Evolutionary conservation across 2,888 invertebrate species (phyloP).

Genomic region (Subacronicta megacephala): DNA sequence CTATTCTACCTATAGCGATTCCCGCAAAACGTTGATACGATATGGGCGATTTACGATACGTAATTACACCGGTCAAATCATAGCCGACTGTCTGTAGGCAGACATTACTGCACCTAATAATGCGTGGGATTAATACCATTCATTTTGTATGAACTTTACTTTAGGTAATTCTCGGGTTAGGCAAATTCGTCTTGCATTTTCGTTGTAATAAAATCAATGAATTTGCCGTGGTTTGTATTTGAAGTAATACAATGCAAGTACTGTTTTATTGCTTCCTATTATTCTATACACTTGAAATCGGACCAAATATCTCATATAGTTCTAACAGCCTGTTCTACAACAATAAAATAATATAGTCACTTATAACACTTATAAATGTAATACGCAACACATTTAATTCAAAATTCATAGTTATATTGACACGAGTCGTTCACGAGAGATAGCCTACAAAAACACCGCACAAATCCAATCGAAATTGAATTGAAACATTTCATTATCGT

Average conservation of each 20-base stretch:
- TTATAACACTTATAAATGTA: no score
- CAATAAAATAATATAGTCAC: no score
- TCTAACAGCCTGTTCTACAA: no score
- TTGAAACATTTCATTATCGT: slow-evolving; percentile 15
- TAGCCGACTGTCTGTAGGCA: slow-evolving; percentile 55
- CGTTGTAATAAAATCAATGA: slow-evolving; percentile 9
- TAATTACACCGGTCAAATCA: slow-evolving; percentile 73
- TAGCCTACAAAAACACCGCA: slow-evolving; percentile 4
- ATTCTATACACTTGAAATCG: neutral
- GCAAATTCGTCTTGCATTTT: slow-evolving; percentile 25
- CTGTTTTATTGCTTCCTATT: neutral
- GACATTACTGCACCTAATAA: slow-evolving; percentile 58
- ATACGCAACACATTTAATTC: no score
- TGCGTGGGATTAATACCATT: slow-evolving; percentile 59
- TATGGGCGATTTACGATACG: slow-evolving; percentile 74
- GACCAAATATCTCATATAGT: neutral
- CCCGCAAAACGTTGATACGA: slow-evolving; percentile 67
- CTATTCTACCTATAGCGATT: slow-evolving; percentile 50
- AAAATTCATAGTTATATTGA: no score
- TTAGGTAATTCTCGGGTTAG: slow-evolving; percentile 33
- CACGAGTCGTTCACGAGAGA: no score
- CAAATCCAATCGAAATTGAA: slow-evolving; percentile 29
- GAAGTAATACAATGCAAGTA: neutral
- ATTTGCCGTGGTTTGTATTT: slow-evolving; percentile 15
- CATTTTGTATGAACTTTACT: slow-evolving; percentile 50